Evolutionary conservation across 2,797 vertebrate species (phyloP), one percentile per base, ranked within the genome.

Genomic region (Chaetophractus vellerosus): DNA sequence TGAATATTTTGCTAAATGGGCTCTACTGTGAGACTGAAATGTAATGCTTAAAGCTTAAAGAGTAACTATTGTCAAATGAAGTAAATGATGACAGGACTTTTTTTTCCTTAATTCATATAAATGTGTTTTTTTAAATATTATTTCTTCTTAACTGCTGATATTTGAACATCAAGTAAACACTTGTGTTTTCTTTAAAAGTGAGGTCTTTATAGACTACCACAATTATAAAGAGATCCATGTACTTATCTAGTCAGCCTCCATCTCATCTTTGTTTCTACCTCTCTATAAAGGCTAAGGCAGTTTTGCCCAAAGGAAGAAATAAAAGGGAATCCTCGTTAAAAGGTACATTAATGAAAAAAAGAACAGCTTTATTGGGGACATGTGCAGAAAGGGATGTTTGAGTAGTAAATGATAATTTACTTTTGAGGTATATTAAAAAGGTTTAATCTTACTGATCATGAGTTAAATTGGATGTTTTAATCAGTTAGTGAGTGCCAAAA

Each of bases 391-490:
- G 85, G 88, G 82, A 97, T 98, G 95, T 98, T 98, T 98, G 97
- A 98, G 97, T 98, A 98, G 98, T 97, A 98, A 98, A 98, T 98
- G 97, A 98, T 98, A 98, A 98, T 98, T 98, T 98, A 98, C 97
- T 98, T 98, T 98, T 98, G 98, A 99, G 98, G 98, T 99, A 98
- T 98, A 98, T 98, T 98, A 99, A 99, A 99, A 99, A 99, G 98
- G 99, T 99, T 98, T 98, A 99, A 99, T 99, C 99, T 99, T 98
- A 99, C 98, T 98, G 98, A 98, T 99, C 98, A 98, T 98, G 98
- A 99, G 98, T 99, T 99, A 98, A 99, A 99, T 99, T 98, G 98
- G 98, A 99, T 99, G 98, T 99, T 99, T 99, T 99, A 98, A 98
- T 98, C 98, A 98, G 98, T 98, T 99, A 98, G 98, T 93, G 96